phyloP scores from a whole-genome alignment of 2,113 vertebrate genomes.

The Cebidichthys violaceus region DNA sequence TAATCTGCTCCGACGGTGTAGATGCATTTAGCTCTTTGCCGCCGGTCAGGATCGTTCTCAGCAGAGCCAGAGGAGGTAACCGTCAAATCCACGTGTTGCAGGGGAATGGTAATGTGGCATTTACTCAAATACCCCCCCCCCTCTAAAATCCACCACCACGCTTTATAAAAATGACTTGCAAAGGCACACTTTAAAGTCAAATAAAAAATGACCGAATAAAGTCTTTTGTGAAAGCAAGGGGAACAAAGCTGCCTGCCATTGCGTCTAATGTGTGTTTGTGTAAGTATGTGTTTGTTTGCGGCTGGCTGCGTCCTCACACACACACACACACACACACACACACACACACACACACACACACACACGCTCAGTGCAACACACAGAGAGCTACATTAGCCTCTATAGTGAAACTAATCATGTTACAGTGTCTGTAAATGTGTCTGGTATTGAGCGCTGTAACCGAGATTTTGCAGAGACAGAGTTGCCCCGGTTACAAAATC shows the following conservation, averaged over 20 bases:
- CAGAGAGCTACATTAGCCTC: slow-evolving; percentile 42
- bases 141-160: slow-evolving; percentile 9
- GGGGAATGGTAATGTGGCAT: slow-evolving; percentile 56
- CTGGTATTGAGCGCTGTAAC: slow-evolving; percentile 43
- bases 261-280: slow-evolving; percentile 10
- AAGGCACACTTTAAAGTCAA: slow-evolving; percentile 27
- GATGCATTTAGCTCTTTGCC: slow-evolving; percentile 42
- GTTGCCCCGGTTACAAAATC: slow-evolving; percentile 41
- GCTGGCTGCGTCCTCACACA: slow-evolving; percentile 11
- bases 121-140: not conserved
- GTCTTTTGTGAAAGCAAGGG: slow-evolving; percentile 12
- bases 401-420: slow-evolving; percentile 70
- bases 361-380: slow-evolving; percentile 25
- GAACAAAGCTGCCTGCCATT: not conserved
- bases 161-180: slow-evolving; percentile 25
- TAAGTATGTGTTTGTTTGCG: slow-evolving; percentile 11
- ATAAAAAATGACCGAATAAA: slow-evolving; percentile 41
- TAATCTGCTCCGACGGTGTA: slow-evolving; percentile 27
- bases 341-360: not conserved
- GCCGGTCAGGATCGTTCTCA: slow-evolving; percentile 47
- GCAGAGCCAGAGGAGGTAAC: slow-evolving; percentile 43
- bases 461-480: slow-evolving; percentile 62
- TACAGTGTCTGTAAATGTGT: slow-evolving; percentile 65
- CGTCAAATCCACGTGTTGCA: slow-evolving; percentile 8
- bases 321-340: slow-evolving; percentile 25